Conservation (phyloP, 2,797 vertebrate genomes). For the Megalops cyprinoides region DNA sequence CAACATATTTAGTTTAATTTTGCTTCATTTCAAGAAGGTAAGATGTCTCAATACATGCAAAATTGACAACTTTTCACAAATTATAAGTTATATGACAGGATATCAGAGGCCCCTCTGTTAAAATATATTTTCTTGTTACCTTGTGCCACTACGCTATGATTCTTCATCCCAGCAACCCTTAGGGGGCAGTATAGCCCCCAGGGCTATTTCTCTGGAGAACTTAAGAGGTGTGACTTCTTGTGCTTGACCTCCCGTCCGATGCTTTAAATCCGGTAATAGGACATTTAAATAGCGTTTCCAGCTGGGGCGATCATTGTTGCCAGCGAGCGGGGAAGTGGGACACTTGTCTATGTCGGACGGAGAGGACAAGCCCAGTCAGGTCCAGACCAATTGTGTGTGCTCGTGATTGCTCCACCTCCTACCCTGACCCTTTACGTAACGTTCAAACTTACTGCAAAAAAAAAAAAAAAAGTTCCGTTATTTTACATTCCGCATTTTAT, state of each 20-base stretch:
- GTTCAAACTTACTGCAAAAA: not conserved
- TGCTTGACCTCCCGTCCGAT: not conserved
- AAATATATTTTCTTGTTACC: not conserved
- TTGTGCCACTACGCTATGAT: not conserved
- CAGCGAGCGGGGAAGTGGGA: no score
- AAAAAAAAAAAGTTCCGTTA: not conserved
- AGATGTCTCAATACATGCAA: no score
- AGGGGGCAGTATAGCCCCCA: slow-evolving; percentile 13
- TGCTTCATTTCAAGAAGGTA: no score
- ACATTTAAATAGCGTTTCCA: slow-evolving; percentile 7
- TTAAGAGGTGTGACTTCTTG: not conserved
- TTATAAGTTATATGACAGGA: no score
- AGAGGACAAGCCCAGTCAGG: not conserved
- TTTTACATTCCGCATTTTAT: not conserved
- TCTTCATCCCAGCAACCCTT: not conserved
- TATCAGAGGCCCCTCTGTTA: not conserved
- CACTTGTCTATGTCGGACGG: not conserved
- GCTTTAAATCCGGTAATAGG: not conserved
- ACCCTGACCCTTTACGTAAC: not conserved
- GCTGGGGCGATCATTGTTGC: not conserved
- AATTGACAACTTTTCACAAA: no score
- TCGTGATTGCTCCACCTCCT: not conserved
- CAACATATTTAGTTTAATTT: not conserved
- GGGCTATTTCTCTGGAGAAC: not conserved
- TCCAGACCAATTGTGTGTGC: not conserved